Percentiles rank a stretch among this genome's conserved stretches.
Evolutionary conservation across 2,113 vertebrate genomes (phyloP).

Genomic region (Crypturellus undulatus): DNA sequence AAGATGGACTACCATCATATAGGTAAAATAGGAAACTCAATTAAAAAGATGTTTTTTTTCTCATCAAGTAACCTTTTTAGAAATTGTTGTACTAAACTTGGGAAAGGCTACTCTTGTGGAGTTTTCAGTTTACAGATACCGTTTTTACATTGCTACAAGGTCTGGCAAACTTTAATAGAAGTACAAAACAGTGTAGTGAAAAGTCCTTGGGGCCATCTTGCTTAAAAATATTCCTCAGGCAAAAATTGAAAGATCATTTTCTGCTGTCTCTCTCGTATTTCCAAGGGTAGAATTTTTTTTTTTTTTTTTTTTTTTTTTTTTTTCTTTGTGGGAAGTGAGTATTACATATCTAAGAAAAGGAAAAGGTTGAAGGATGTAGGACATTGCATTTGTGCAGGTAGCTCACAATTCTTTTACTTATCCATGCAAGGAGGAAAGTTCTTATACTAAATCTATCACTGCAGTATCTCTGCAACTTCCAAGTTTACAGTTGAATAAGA

Average conservation of each 20-base stretch:
- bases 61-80: not conserved
- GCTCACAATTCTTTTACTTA: not conserved
- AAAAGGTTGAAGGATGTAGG: not conserved
- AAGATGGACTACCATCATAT: not conserved
- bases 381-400: not conserved
- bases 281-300: fast-evolving
- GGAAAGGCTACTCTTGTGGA: not conserved
- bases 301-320: not conserved
- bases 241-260: not conserved
- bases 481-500: not conserved
- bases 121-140: not conserved
- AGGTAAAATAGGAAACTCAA: not conserved
- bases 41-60: not conserved
- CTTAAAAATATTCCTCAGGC: not conserved
- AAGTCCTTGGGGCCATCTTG: not conserved
- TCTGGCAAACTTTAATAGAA: not conserved
- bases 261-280: not conserved
- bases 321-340: not conserved
- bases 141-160: not conserved
- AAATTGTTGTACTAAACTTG: not conserved
- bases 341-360: not conserved
- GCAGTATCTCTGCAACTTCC: not conserved
- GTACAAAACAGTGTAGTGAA: not conserved
- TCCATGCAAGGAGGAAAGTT: not conserved
- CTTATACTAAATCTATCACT: not conserved